phyloP scores from a whole-genome alignment of 2,888 invertebrate genomes.

The Urechis unicinctus region DNA sequence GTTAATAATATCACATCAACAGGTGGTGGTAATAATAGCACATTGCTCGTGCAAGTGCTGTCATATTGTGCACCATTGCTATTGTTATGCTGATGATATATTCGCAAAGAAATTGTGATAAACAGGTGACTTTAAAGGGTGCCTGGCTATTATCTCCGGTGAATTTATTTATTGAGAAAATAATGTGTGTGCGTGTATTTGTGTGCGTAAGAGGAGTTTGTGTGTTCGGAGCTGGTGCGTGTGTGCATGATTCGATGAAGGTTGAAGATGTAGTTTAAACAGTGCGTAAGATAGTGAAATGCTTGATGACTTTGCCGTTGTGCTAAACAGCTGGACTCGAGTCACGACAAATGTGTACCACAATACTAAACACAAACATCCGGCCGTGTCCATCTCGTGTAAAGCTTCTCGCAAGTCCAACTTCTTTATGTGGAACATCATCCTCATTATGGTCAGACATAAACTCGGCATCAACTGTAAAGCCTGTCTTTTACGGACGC shows the following conservation, averaged over 20 bases:
- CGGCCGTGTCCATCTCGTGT: conserved; percentile 14
- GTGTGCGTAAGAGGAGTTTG: neutral
- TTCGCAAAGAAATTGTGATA: no score
- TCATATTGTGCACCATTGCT: no score
- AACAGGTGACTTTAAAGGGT: no score
- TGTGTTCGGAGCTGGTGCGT: neutral
- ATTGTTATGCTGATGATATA: no score
- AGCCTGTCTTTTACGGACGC: no score
- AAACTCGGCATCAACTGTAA: neutral
- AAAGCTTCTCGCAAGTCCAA: conserved; percentile 10
- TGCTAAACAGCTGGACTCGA: neutral
- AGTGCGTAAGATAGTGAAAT: neutral
- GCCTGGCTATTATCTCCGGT: no score
- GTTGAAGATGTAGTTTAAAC: neutral
- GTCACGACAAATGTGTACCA: conserved; percentile 11
- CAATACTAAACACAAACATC: conserved; percentile 14
- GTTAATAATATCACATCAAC: no score
- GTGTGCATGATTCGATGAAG: neutral
- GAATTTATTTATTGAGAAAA: no score
- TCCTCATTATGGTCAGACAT: conserved; percentile 15
- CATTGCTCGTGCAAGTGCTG: no score
- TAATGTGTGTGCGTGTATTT: no score
- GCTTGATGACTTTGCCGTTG: neutral
- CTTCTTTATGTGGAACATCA: conserved; percentile 18
- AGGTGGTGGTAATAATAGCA: no score